Evolutionary conservation across 2,888 invertebrate species (phyloP).

Genomic region (Polylopha cassiicola): DNA sequence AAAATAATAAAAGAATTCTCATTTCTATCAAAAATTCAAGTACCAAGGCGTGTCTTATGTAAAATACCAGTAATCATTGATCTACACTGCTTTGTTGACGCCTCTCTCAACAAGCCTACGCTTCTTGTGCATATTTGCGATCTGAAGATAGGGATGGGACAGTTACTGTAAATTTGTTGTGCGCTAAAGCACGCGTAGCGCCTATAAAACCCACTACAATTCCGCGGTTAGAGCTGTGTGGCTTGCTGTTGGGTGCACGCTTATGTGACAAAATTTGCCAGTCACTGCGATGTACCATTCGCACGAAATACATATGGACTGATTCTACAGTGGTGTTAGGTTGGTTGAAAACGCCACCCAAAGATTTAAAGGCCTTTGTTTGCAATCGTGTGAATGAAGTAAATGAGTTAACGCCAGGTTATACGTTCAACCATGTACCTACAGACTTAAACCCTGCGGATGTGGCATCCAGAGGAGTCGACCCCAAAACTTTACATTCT

Average conservation of each 20-base stretch:
- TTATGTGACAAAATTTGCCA: constrained; percentile 21
- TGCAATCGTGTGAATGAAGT: neutral
- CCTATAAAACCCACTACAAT: constrained; percentile 18
- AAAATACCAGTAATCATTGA: neutral
- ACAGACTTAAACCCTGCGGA: too few species aligned
- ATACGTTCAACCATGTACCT: too few species aligned
- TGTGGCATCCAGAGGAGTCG: neutral
- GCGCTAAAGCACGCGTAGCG: neutral
- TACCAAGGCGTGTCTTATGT: neutral
- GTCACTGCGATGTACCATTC: neutral
- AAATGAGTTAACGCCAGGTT: too few species aligned
- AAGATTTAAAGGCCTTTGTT: neutral
- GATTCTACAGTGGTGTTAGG: neutral
- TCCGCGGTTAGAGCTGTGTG: constrained; percentile 30
- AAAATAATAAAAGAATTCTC: neutral
- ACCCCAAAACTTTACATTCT: neutral
- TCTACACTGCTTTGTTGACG: neutral
- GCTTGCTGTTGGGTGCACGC: constrained; percentile 26
- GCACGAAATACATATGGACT: neutral
- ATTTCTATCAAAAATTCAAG: neutral
- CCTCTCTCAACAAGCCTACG: neutral
- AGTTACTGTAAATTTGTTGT: neutral
- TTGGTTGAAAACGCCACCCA: too few species aligned
- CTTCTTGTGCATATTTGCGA: neutral
- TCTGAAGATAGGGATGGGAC: neutral